Percentiles rank a stretch among this genome's conserved stretches.
Conservation (phyloP, 1,140 invertebrate genomes). For the Harpegnathos saltator region DNA sequence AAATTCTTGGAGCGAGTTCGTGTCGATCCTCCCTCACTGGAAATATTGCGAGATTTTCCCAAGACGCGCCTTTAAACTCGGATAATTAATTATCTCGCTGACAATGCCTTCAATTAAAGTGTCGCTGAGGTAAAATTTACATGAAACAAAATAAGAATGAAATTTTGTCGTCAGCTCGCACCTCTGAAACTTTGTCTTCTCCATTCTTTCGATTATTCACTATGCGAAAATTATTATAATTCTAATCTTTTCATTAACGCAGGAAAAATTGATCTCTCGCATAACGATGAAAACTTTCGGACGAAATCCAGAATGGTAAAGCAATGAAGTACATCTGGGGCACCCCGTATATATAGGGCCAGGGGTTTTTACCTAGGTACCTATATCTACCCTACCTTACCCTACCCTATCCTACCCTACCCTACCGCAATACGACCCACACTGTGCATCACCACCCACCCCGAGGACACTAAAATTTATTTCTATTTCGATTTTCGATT, state of each 20-base stretch:
- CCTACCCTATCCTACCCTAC: constrained; percentile 31
- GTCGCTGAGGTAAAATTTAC: background rate
- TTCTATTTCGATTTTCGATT: constrained; percentile 36
- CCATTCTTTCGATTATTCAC: background rate
- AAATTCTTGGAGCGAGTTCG: background rate
- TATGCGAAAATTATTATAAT: background rate
- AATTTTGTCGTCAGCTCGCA: background rate
- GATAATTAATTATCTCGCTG: background rate
- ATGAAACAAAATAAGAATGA: background rate
- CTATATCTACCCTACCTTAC: background rate
- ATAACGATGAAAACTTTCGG: background rate
- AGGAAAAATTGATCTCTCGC: constrained; percentile 2
- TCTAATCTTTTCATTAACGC: background rate
- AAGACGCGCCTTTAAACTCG: background rate
- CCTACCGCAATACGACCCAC: constrained; percentile 72
- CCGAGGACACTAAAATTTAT: constrained; percentile 51
- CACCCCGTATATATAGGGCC: constrained; percentile 35
- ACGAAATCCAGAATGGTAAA: background rate
- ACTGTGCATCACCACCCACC: constrained; percentile 8
- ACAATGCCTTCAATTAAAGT: background rate
- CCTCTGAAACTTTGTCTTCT: background rate
- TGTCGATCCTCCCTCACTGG: background rate
- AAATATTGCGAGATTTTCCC: background rate
- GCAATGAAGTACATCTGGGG: background rate
- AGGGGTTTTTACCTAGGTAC: constrained; percentile 8